Evolutionary conservation across 2,888 invertebrate genomes (phyloP).

Genomic region (Nineta flava): DNA sequence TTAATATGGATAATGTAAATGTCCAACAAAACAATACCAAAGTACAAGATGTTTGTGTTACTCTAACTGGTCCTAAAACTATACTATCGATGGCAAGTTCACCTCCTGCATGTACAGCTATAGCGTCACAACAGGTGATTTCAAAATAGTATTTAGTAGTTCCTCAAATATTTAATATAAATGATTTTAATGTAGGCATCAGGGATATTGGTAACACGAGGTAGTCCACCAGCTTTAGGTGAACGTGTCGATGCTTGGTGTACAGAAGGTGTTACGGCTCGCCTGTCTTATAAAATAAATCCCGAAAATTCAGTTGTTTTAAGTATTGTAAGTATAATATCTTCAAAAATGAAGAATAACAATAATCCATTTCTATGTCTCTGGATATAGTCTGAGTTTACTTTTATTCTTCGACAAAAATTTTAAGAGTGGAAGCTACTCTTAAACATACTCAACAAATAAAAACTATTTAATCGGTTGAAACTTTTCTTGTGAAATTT

Average conservation of each 20-base stretch:
- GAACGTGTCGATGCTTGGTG: conserved; percentile 4
- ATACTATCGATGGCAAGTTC: neutral
- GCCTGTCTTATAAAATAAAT: conserved; percentile 2
- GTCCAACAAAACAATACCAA: neutral
- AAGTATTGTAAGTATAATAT: conserved; percentile 1
- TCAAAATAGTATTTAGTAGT: neutral
- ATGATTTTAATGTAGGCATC: neutral
- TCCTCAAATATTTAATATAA: neutral
- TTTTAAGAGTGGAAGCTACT: too few relatives aligned
- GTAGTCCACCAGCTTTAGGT: neutral
- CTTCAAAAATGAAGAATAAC: neutral
- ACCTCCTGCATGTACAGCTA: neutral
- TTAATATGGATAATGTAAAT: neutral
- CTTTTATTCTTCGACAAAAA: too few relatives aligned
- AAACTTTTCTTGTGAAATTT: too few relatives aligned
- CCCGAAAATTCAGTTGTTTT: conserved; percentile 3
- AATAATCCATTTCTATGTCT: too few relatives aligned
- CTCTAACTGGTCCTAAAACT: conserved; percentile 3
- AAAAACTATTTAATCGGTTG: too few relatives aligned
- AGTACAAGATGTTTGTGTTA: conserved; percentile 2
- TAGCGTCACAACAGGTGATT: neutral
- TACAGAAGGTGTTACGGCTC: neutral
- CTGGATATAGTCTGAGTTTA: too few relatives aligned
- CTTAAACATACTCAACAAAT: too few relatives aligned
- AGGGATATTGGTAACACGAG: neutral